Percentiles rank a stretch among this genome's conserved stretches.
Evolutionary conservation across 2,888 invertebrate genomes (phyloP).

Genomic region (Thecocarcelia acutangulata): DNA sequence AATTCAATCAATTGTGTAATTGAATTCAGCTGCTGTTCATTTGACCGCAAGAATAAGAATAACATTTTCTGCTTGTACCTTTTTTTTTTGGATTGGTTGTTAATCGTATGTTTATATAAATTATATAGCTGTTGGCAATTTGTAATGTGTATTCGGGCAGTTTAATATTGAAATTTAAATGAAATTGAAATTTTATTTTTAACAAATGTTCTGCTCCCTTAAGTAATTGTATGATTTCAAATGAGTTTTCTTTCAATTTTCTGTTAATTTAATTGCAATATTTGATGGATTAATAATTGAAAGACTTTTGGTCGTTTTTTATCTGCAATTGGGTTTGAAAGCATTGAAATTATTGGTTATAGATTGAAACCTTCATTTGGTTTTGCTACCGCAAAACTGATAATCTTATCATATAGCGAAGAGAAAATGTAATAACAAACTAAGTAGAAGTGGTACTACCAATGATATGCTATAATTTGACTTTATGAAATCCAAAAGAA

Average conservation of each 20-base stretch:
- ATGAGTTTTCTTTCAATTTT: constrained; percentile 47
- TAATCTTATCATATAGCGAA: too few species aligned
- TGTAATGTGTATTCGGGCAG: constrained; percentile 53
- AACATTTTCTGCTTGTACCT: constrained; percentile 7
- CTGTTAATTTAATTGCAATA: constrained; percentile 23
- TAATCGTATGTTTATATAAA: constrained; percentile 53
- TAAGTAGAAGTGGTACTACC: too few species aligned
- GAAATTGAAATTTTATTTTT: constrained; percentile 49
- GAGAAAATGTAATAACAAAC: too few species aligned
- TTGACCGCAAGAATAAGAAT: constrained; percentile 68
- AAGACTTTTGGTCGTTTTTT: not conserved
- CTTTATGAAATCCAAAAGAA: too few species aligned
- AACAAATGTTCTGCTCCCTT: constrained; percentile 1
- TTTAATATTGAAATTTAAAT: constrained; percentile 63
- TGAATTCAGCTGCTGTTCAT: constrained; percentile 72
- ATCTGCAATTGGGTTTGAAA: too few species aligned
- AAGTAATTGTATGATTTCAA: constrained; percentile 44
- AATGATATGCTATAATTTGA: too few species aligned
- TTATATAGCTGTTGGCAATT: constrained; percentile 50
- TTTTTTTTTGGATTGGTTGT: constrained; percentile 20
- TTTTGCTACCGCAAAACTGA: too few species aligned
- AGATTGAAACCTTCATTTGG: too few species aligned
- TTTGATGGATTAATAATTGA: constrained; percentile 47
- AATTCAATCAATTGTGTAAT: constrained; percentile 65
- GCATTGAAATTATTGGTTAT: not conserved